These are phyloP conservation scores for Oconnorella tubifera DNA, from an alignment of 2,888 invertebrate genomes.

Conservation along the genomic window DNA sequence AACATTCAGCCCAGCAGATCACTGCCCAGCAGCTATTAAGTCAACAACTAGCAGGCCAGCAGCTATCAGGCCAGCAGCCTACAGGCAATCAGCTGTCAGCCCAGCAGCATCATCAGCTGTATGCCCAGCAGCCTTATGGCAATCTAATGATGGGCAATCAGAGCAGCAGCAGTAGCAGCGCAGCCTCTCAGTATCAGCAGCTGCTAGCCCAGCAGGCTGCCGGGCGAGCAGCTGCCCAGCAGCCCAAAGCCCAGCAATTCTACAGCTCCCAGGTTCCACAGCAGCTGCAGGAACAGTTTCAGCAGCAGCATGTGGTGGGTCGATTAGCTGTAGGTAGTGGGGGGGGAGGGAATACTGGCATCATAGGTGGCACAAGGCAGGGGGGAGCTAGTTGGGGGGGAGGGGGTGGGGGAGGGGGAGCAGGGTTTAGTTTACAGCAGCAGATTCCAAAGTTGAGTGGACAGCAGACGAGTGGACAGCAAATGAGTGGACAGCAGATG, in stretches of 20 bases:
- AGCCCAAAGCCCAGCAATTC: slow-evolving; percentile 13
- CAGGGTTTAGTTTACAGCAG: background rate
- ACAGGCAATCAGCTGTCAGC: background rate
- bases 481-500: too few species aligned
- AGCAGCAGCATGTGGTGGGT: slow-evolving; percentile 12
- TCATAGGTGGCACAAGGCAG: background rate
- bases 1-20: too few species aligned
- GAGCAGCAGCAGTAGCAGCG: slow-evolving; percentile 7
- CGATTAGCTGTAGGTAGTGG: slow-evolving; percentile 3
- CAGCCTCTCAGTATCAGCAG: slow-evolving; percentile 6
- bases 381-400: background rate
- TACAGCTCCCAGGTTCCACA: slow-evolving; percentile 13
- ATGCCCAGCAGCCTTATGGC: slow-evolving; percentile 34
- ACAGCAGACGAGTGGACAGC: slow-evolving; percentile 5
- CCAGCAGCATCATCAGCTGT: slow-evolving; percentile 36
- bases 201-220: too few species aligned
- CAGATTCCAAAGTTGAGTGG: background rate
- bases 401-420: slow-evolving; percentile 4
- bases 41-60: slow-evolving; percentile 16
- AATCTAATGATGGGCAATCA: background rate
- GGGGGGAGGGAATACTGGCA: background rate
- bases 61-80: slow-evolving; percentile 21
- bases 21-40: slow-evolving; percentile 10
- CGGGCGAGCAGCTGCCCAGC: background rate
- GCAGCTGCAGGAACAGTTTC: slow-evolving; percentile 18